phyloP scores from a whole-genome alignment of 2,888 invertebrate genomes.

The Orthosia gothica region DNA sequence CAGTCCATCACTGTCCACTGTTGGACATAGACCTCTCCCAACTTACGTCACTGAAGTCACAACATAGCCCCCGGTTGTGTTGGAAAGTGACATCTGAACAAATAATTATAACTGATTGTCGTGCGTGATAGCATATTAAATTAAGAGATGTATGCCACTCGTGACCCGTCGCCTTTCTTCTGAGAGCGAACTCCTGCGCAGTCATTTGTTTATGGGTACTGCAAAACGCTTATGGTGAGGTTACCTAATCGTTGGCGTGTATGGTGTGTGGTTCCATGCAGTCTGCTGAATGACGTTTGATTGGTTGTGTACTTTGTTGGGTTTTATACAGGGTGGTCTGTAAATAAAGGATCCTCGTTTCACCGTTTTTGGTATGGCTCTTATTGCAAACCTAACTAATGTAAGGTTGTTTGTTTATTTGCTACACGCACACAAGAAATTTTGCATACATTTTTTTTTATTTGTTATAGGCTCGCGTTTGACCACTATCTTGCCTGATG shows the following conservation, averaged over 20 bases:
- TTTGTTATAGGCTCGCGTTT: too few relatives aligned
- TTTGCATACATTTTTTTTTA: too few relatives aligned
- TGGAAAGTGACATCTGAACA: slow-evolving; percentile 77
- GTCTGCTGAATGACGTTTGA: slow-evolving; percentile 32
- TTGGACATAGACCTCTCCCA: background rate
- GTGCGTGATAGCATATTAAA: slow-evolving; percentile 84
- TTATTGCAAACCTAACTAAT: background rate
- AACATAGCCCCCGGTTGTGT: slow-evolving; percentile 7
- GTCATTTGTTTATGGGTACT: slow-evolving; percentile 66
- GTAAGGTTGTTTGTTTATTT: too few relatives aligned
- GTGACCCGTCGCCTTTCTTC: slow-evolving; percentile 76
- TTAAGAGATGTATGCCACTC: slow-evolving; percentile 83
- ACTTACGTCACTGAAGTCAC: slow-evolving; percentile 10
- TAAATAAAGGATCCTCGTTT: background rate
- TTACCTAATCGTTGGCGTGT: slow-evolving; percentile 46
- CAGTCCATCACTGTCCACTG: background rate
- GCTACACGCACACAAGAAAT: too few relatives aligned
- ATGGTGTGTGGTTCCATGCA: slow-evolving; percentile 45
- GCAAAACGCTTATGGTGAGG: slow-evolving; percentile 42
- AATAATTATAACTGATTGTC: slow-evolving; percentile 85
- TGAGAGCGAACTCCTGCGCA: slow-evolving; percentile 48
- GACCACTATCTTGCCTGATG: too few relatives aligned
- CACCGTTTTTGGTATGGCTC: background rate
- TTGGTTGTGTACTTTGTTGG: background rate
- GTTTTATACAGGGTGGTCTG: background rate